Evolutionary conservation across 2,888 invertebrate species (phyloP), one percentile per base, ranked within the genome.

Genomic region (Dynastes grantii): DNA sequence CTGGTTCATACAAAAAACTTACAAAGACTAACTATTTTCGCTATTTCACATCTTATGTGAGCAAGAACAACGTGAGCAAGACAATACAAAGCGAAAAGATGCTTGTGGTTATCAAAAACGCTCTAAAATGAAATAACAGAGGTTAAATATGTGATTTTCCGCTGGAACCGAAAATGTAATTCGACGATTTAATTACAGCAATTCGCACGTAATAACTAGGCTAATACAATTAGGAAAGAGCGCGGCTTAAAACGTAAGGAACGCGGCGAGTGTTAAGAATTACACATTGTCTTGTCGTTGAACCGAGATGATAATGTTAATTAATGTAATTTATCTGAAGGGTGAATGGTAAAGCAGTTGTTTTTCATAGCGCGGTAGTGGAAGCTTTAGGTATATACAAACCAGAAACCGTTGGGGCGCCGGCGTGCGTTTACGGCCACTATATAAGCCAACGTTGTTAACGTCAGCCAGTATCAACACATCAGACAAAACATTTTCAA

Each of bases 361-460:
- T 78, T 78, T 71, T 71, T 73, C 71, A 40, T 73, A 63, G 51
- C 64, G 51, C 63, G 55, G 51, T 37, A 64, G 64, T 53, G 73
- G 22, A 22, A 58, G 55, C 55, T 22, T 58, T 58, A 58, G 16
- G 22, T 58, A 27, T 58, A 58, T 58, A 58, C 64, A 58, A 64
- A 71, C 63, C 78, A 53, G 71, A 37, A 64, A 71, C 45, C 77
- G 61, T 55, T 61, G 70, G 58, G 55, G 82, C 82, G 82, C 82
- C 82, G 82, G 82, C 82, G 82, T 82, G 81, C 77, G 65, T 76
- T 49, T 77, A 53, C 73, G 76, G 81, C 67, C 76, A 49, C 80
- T 82, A 82, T 82, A 82, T 82, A 82, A 82, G 80, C 81, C 58
- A 80, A 78, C 81, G 80, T 80, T 79, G 79, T 80, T 78, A 81